These are phyloP conservation scores for Trissolcus japonicus DNA, from an alignment of 2,888 invertebrate genomes.

Conservation along the genomic window DNA sequence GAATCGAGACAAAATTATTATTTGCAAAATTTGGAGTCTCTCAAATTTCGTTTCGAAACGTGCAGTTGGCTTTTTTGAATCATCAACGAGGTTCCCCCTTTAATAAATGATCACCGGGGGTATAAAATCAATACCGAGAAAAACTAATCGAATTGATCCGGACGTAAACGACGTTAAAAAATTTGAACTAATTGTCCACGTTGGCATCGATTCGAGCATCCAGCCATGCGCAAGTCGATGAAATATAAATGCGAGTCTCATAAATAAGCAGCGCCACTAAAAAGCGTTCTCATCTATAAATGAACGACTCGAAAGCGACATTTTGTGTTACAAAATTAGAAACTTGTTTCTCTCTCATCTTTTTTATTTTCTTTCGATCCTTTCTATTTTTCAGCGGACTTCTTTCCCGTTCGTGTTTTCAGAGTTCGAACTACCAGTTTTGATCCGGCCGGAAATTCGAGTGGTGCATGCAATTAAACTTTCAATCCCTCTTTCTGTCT, in stretches of 20 bases:
- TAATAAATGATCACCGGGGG: not conserved
- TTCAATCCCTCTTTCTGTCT: constrained; percentile 64
- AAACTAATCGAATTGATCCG: too few species aligned
- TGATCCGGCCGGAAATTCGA: constrained; percentile 58
- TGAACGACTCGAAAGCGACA: constrained; percentile 32
- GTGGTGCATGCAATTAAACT: constrained; percentile 70
- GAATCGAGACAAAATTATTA: too few species aligned
- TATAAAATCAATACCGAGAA: not conserved
- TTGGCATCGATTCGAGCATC: not conserved
- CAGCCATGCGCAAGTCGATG: constrained; percentile 16
- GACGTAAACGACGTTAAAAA: not conserved
- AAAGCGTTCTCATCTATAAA: constrained; percentile 43
- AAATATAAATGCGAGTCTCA: constrained; percentile 31
- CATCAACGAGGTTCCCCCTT: not conserved
- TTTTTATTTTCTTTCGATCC: constrained; percentile 25
- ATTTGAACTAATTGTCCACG: not conserved
- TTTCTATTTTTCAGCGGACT: constrained; percentile 46
- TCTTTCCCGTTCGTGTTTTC: constrained; percentile 25
- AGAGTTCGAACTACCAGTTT: constrained; percentile 25
- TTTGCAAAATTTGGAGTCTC: too few species aligned
- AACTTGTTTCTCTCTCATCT: constrained; percentile 5
- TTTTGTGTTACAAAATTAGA: constrained; percentile 50
- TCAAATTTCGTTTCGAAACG: too few species aligned
- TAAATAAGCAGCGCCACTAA: constrained; percentile 46
- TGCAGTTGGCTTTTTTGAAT: too few species aligned